Conservation (phyloP, 1,140 invertebrate species). For the Gonioctena quinquepunctata region DNA sequence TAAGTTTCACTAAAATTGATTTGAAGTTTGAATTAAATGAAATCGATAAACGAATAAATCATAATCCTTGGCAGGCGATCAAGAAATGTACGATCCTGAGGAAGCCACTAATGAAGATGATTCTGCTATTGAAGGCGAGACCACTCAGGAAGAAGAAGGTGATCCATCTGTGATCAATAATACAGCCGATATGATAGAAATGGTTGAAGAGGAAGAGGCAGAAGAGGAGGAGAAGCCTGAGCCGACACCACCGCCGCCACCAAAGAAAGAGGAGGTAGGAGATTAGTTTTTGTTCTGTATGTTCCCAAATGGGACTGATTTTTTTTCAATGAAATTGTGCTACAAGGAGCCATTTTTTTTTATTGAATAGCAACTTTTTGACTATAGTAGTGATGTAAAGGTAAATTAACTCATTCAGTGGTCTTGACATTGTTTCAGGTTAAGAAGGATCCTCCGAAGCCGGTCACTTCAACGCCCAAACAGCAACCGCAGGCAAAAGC, state of each 20-base stretch:
- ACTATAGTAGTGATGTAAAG: too few relatives aligned
- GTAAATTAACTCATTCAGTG: too few relatives aligned
- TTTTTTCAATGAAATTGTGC: too few relatives aligned
- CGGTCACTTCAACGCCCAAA: background rate
- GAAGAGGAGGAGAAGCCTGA: slow-evolving; percentile 1
- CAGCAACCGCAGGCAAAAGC: background rate
- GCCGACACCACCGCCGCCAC: background rate
- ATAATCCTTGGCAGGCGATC: background rate
- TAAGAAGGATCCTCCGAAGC: background rate
- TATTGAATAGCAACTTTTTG: background rate
- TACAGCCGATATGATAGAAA: slow-evolving; percentile 18
- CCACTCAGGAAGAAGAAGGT: slow-evolving; percentile 29
- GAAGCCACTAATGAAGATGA: slow-evolving; percentile 44
- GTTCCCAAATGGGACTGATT: background rate
- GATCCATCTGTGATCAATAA: slow-evolving; percentile 10
- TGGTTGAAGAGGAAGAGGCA: slow-evolving; percentile 22
- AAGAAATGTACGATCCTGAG: slow-evolving; percentile 51
- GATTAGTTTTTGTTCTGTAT: background rate
- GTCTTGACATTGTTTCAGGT: slow-evolving; percentile 4
- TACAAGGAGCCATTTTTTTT: background rate
- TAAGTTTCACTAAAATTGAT: too few relatives aligned
- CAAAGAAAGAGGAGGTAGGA: background rate
- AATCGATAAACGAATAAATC: background rate
- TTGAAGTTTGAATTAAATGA: too few relatives aligned
- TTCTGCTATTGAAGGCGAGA: slow-evolving; percentile 17